Evolutionary conservation across 2,113 vertebrate genomes (phyloP).

Genomic region (Micronisus gabar): DNA sequence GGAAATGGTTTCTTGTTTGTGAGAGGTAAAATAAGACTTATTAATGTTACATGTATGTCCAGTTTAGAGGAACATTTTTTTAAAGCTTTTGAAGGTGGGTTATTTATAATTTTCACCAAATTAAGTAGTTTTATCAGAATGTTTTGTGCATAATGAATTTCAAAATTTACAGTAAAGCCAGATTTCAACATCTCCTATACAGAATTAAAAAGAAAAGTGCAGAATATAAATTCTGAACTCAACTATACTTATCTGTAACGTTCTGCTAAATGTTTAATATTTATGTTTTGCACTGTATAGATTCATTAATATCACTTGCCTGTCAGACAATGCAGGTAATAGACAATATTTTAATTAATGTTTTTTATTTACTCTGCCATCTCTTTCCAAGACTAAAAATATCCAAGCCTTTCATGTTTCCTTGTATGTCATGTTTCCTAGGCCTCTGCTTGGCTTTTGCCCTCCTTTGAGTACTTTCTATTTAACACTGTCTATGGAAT

Average conservation of each 20-base stretch:
- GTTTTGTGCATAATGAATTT: slow-evolving; percentile 1
- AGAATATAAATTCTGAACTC: background rate
- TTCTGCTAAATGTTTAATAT: background rate
- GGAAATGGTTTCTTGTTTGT: background rate
- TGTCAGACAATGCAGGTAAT: background rate
- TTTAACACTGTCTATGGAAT: background rate
- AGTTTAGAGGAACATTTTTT: background rate
- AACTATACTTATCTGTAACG: background rate
- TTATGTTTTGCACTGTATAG: background rate
- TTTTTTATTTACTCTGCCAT: background rate
- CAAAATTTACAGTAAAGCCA: background rate
- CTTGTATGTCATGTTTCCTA: background rate
- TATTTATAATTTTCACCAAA: background rate
- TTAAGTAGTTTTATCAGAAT: background rate
- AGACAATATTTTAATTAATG: background rate
- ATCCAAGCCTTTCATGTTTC: background rate
- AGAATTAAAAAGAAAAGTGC: background rate
- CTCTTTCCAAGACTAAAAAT: background rate
- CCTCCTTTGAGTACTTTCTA: background rate
- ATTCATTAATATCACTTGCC: background rate
- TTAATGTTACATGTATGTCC: background rate
- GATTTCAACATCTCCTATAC: background rate
- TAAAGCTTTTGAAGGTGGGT: background rate
- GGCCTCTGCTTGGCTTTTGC: background rate
- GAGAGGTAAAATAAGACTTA: background rate